Percentiles rank a stretch among this genome's conserved stretches.
phyloP scores from a whole-genome alignment of 2,113 vertebrate genomes.

The Megalops atlanticus region DNA sequence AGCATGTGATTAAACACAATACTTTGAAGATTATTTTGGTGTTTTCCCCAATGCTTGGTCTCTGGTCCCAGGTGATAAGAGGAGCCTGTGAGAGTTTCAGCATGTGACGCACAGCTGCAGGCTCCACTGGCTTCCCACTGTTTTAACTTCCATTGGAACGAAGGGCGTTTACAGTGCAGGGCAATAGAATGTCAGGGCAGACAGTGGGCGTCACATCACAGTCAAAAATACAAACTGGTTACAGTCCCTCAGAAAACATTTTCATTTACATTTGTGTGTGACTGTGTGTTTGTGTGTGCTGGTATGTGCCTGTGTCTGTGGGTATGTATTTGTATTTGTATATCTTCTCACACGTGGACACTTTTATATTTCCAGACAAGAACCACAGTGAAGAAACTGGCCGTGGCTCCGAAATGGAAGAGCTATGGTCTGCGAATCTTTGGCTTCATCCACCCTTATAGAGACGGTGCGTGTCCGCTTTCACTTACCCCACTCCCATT shows the following conservation, averaged over 20 bases:
- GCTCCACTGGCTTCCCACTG: background rate
- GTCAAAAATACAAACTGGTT: background rate
- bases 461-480: constrained; percentile 69
- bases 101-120: background rate
- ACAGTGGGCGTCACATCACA: background rate
- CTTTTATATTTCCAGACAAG: constrained; percentile 60
- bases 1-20: no score
- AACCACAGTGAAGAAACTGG: constrained; percentile 77
- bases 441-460: constrained; percentile 79
- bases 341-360: constrained; percentile 89
- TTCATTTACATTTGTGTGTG: no score
- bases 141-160: background rate
- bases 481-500: no score
- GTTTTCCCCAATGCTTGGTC: background rate
- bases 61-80: constrained; percentile 10
- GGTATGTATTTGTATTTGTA: background rate
- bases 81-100: background rate
- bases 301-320: background rate
- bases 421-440: constrained; percentile 80
- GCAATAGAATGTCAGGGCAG: background rate
- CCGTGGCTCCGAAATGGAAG: constrained; percentile 82
- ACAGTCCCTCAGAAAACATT: background rate
- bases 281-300: background rate
- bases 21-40: constrained; percentile 11
- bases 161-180: background rate